Evolutionary conservation across 1,140 invertebrate genomes (phyloP).

Genomic region (Diorhabda elongata): DNA sequence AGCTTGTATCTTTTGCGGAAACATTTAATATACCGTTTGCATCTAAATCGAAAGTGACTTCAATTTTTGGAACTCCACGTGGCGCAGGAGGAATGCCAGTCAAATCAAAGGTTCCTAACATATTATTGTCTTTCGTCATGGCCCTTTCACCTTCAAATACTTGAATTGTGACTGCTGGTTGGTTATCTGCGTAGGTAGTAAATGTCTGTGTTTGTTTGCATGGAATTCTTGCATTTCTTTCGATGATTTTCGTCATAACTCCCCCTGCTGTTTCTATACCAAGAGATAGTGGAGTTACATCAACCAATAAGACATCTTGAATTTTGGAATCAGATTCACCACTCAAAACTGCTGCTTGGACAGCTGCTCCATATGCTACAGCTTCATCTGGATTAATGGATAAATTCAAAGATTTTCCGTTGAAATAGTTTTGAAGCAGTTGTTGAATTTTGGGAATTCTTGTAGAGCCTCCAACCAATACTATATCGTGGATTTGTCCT

Average conservation of each 20-base stretch:
- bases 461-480: slow-evolving; percentile 68
- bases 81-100: slow-evolving; percentile 58
- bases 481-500: slow-evolving; percentile 61
- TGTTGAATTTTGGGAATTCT: slow-evolving; percentile 56
- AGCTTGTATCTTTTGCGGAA: slow-evolving; percentile 54
- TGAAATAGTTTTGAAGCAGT: slow-evolving; percentile 51
- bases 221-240: slow-evolving; percentile 60
- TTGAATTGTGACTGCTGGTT: slow-evolving; percentile 65
- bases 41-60: slow-evolving; percentile 68
- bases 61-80: slow-evolving; percentile 62
- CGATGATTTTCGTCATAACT: slow-evolving; percentile 62
- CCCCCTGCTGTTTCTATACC: slow-evolving; percentile 61
- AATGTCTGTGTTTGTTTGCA: slow-evolving; percentile 62
- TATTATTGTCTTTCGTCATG: slow-evolving; percentile 75
- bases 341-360: slow-evolving; percentile 50
- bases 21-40: slow-evolving; percentile 70
- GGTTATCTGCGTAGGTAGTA: slow-evolving; percentile 66
- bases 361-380: slow-evolving; percentile 53
- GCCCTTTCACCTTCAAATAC: slow-evolving; percentile 75
- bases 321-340: slow-evolving; percentile 46
- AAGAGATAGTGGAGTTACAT: slow-evolving; percentile 54
- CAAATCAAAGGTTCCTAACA: slow-evolving; percentile 72
- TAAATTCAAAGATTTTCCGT: slow-evolving; percentile 51
- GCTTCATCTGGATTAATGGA: slow-evolving; percentile 54
- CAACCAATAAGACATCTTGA: slow-evolving; percentile 53